These are phyloP conservation scores for Chrysogorgia sp. DNA, from an alignment of 92 coral and sea anemone genomes.

Conservation along the genomic window DNA sequence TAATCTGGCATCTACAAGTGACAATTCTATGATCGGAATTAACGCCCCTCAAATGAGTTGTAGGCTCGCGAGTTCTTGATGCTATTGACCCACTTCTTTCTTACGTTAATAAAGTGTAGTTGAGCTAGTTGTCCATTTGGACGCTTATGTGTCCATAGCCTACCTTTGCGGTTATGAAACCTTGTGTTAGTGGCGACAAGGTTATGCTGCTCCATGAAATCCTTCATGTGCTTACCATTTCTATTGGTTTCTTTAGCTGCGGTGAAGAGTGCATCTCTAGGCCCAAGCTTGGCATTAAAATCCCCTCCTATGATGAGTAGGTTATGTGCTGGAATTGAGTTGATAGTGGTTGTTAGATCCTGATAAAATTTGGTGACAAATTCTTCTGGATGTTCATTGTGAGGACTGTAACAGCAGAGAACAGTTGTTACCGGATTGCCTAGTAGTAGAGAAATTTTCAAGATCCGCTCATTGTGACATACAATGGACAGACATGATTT, in stretches of 20 bases:
- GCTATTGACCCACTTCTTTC: conserved; percentile 22
- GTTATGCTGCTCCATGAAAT: conserved; percentile 25
- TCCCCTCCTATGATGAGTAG: too few species aligned
- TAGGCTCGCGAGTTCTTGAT: conserved; percentile 8
- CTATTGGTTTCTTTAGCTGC: conserved; percentile 14
- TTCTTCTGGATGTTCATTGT: too few species aligned
- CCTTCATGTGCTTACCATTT: conserved; percentile 26
- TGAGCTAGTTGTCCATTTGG: conserved; percentile 12
- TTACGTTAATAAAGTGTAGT: not conserved
- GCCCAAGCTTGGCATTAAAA: too few species aligned
- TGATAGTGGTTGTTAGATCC: too few species aligned
- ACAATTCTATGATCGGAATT: conserved; percentile 27
- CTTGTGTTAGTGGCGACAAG: conserved; percentile 26
- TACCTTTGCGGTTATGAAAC: conserved; percentile 17
- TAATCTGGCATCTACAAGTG: conserved; percentile 43
- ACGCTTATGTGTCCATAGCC: conserved; percentile 6
- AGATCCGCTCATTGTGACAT: too few species aligned
- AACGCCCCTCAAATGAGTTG: conserved; percentile 9
- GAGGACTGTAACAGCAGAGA: too few species aligned
- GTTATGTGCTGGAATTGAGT: too few species aligned
- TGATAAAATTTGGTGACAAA: too few species aligned
- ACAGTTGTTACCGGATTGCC: too few species aligned
- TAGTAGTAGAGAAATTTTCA: too few species aligned
- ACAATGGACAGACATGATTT: too few species aligned
- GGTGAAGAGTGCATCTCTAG: conserved; percentile 1